Base-by-base conservation (phyloP, 1,140 invertebrate species). In the Drosophila arawakana region DNA sequence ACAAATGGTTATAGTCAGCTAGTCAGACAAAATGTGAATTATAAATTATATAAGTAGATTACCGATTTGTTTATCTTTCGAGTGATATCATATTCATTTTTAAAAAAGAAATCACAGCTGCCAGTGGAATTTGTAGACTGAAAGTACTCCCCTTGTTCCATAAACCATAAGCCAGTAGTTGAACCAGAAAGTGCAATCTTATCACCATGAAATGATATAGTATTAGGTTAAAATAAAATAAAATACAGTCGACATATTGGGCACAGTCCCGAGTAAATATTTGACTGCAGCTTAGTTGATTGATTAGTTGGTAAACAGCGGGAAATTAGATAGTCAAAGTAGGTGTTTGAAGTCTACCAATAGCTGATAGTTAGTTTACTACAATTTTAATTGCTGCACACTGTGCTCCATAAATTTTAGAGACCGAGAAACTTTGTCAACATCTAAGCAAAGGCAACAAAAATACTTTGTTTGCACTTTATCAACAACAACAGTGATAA, bases 201-300 rank as follows among this genome's bases (percentile, higher is more conserved):
- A 73, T 73, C 71, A 55, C 30, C 25, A 39, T n/a, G 62, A 15
- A 11, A 18, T 30, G 37, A 10, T 46, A 46, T n/a, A 10, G 37
- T 25, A 43, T 30, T 41, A 7, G 10, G 9, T 69, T 52, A 21
- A 37, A 30, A 30, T 30, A 30, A 30, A 30, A 30, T 30, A 30
- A 30, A 30, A 30, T 30, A 58, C 44, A 59, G 54, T 47, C 2
- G 39, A 60, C 70, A 54, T 30, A 73, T 67, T 73, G 35, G 7
- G 71, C 30, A 58, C 66, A 41, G 43, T 69, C 58, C 37, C 37
- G 46, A 37, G 58, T 8, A 74, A 74, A 55, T 70, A 74, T 74
- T 74, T 74, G 37, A 46, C 15, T 13, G 54, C 6, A 18, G 8
- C 72, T 70, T 63, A 70, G 43, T 39, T 70, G 72, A 74, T 74